These are phyloP conservation scores for Macrosiphum euphorbiae DNA, from an alignment of 2,888 invertebrate species.

Conservation along the genomic window DNA sequence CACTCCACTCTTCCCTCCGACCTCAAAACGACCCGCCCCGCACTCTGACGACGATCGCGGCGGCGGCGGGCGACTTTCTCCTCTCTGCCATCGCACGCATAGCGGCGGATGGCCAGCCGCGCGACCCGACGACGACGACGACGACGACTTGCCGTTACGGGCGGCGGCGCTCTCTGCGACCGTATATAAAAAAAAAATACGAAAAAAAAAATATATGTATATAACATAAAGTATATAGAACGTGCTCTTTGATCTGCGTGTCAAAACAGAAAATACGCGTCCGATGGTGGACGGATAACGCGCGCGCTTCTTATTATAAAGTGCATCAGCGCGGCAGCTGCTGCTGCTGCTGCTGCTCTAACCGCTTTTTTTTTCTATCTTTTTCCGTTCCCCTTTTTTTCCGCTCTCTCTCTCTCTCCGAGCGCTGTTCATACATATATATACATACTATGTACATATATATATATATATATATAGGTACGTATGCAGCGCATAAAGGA, in stretches of 20 bases:
- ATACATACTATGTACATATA: background rate
- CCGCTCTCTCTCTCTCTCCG: background rate
- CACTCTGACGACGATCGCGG: background rate
- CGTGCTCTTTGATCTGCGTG: slow-evolving; percentile 61
- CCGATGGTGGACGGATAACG: slow-evolving; percentile 51
- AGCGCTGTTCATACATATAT: background rate
- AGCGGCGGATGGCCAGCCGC: background rate
- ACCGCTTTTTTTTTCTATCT: slow-evolving; percentile 34
- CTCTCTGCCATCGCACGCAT: background rate
- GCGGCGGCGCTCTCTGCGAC: background rate
- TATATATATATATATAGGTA: background rate
- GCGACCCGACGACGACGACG: background rate
- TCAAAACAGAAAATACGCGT: slow-evolving; percentile 62
- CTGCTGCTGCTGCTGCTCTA: slow-evolving; percentile 31
- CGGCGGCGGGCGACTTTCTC: slow-evolving; percentile 31
- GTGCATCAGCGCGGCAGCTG: slow-evolving; percentile 46
- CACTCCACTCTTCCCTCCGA: too few relatives aligned
- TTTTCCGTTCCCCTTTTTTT: background rate
- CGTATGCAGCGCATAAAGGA: background rate
- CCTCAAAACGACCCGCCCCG: background rate
- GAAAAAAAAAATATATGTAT: background rate
- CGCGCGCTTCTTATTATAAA: slow-evolving; percentile 52
- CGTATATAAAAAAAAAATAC: background rate
- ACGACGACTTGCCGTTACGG: slow-evolving; percentile 7
- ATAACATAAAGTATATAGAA: slow-evolving; percentile 2